Conservation (phyloP, 2,888 invertebrate genomes). For the Acleris sparsana region DNA sequence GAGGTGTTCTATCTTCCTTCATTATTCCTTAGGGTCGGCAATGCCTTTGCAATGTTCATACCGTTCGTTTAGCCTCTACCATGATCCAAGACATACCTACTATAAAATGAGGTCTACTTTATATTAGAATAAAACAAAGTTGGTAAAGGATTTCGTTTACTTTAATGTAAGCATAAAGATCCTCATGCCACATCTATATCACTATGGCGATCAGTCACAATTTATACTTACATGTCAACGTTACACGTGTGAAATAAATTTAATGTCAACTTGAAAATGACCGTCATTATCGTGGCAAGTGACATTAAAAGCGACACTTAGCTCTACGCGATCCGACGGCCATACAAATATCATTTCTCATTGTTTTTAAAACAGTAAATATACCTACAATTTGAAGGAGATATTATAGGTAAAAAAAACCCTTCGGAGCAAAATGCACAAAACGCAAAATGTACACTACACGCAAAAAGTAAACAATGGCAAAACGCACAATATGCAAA, state of each 20-base stretch:
- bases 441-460: no score
- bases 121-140: neutral
- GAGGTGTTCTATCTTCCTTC: no score
- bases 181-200: slow-evolving; percentile 3
- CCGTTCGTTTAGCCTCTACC: no score
- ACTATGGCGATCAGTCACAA: slow-evolving; percentile 6
- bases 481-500: no score
- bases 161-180: neutral
- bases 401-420: no score
- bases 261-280: slow-evolving; percentile 24
- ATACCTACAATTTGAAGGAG: no score
- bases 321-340: slow-evolving; percentile 4
- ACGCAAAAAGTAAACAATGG: no score
- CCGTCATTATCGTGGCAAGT: slow-evolving; percentile 31
- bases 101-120: no score
- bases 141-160: neutral
- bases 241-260: slow-evolving; percentile 20
- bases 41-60: no score
- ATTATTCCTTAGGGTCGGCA: no score
- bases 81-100: no score
- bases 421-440: no score
- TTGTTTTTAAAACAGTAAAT: neutral
- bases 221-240: slow-evolving; percentile 11
- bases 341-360: slow-evolving; percentile 9
- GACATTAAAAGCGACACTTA: slow-evolving; percentile 27